phyloP scores from a whole-genome alignment of 2,888 invertebrate genomes.

The Mesoligia furuncula region DNA sequence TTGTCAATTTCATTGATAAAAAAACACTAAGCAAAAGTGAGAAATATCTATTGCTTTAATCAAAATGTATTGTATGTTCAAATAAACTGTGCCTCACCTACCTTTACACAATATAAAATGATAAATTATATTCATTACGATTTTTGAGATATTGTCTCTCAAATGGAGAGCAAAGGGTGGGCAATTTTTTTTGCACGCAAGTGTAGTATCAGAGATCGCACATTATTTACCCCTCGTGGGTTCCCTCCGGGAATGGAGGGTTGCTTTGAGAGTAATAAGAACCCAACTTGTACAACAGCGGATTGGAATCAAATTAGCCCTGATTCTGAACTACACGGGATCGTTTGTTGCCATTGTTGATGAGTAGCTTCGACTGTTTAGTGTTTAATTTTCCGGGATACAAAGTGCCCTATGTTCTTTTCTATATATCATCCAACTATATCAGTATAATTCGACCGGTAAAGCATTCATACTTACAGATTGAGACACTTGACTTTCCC shows the following conservation, averaged over 20 bases:
- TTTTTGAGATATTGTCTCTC: too few relatives aligned
- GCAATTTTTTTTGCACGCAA: too few relatives aligned
- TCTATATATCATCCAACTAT: too few relatives aligned
- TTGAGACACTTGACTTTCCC: background rate
- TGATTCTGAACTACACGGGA: conserved; percentile 28
- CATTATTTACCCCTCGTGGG: conserved; percentile 52
- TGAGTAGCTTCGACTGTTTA: conserved; percentile 1
- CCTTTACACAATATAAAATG: too few relatives aligned
- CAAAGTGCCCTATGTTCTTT: background rate
- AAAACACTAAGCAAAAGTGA: too few relatives aligned
- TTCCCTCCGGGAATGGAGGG: conserved; percentile 25
- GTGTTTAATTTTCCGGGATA: background rate
- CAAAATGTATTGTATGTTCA: too few relatives aligned
- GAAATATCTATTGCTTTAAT: too few relatives aligned
- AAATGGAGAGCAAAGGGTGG: too few relatives aligned
- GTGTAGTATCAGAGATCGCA: conserved; percentile 39
- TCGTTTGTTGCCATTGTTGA: conserved; percentile 32
- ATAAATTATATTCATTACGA: too few relatives aligned
- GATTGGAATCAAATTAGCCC: conserved; percentile 44
- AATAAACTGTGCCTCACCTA: too few relatives aligned
- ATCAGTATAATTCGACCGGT: background rate
- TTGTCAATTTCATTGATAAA: too few relatives aligned
- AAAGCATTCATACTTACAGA: background rate
- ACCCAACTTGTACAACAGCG: conserved; percentile 33
- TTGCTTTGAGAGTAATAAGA: conserved; percentile 38